A percentile compares a stretch with the other conserved stretches of the same genome.
Conservation (phyloP, 2,888 invertebrate species). For the Deilephila elpenor region DNA sequence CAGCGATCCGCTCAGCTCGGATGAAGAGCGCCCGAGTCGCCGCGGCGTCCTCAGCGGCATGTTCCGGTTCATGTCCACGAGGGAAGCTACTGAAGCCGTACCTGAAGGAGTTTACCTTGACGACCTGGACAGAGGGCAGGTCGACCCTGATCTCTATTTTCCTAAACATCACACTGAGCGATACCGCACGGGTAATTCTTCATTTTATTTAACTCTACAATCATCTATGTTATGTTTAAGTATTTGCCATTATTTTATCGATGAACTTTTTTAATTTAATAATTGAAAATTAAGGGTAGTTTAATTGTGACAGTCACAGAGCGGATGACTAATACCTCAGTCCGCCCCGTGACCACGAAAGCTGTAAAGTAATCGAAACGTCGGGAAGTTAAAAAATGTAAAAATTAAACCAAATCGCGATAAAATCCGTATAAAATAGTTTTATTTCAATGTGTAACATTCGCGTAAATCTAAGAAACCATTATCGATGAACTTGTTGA, state of each 20-base stretch:
- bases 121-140: constrained; percentile 93
- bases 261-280: too few species aligned
- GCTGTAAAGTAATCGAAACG: too few species aligned
- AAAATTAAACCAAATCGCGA: too few species aligned
- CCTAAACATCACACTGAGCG: constrained; percentile 88
- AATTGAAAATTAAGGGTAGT: too few species aligned
- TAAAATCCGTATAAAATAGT: too few species aligned
- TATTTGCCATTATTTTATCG: not conserved
- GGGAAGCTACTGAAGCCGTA: constrained; percentile 74
- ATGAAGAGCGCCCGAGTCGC: constrained; percentile 77
- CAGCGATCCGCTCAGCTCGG: constrained; percentile 75
- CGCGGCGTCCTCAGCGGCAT: constrained; percentile 94
- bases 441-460: too few species aligned
- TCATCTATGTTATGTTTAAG: too few species aligned
- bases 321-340: too few species aligned
- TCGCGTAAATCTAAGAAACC: too few species aligned
- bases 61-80: constrained; percentile 93
- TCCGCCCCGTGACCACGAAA: too few species aligned
- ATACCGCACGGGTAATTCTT: constrained; percentile 72
- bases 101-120: constrained; percentile 95
- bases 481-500: not conserved
- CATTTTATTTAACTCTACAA: not conserved
- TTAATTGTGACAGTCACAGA: too few species aligned
- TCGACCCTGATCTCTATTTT: constrained; percentile 97
- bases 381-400: too few species aligned